Base-by-base conservation (phyloP, 2,797 vertebrate genomes). In the Hephaestus fuliginosus region DNA sequence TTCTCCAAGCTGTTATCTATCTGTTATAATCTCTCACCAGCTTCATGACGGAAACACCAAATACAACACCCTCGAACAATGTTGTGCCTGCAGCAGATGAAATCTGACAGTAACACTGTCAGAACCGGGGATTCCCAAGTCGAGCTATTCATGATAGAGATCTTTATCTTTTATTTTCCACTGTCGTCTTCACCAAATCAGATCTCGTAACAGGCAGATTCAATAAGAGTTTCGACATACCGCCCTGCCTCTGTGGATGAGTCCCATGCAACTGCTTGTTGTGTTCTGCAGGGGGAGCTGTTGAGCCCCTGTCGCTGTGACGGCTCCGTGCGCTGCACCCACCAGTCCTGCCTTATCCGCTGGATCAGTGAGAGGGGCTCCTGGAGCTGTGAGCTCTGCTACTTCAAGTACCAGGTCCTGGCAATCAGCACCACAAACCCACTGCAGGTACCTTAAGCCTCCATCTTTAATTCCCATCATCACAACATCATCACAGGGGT, bases 361-460 rank as follows among this genome's bases (percentile, higher is more conserved):
- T 97, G 97, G 97, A 97, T 97, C 90, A 97, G 97, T 22, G 97
- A 97, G 89, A 93, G 97, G 60, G 97, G 97, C 60, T 97, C 96
- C 69, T 97, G 97, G 97, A 97, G 97, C 93, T 97, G 97, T 80
- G 97, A 97, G 86, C 95, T 97, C 60, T 97, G 97, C 90, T 97
- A 96, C 92, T 97, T 97, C 94, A 97, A 97, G 90, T 97, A 97
- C 92, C 96, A 97, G 90, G 97, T 97, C 80, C 89, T 97, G 92
- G 97, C 97, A 48, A 97, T 97, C 90, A 97, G 97, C 92, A 97
- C 96, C 92, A 97, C 97, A 89, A 97, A 97, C 89, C 96, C 97
- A 1, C 92, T 97, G 88, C 97, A 97, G 96, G 97, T 93, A 89
- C 20, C 25, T 25, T 25, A 25, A 68, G 30, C 51, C 7, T 58